These are phyloP conservation scores for Cydia strobilella DNA, from an alignment of 1,140 invertebrate species.

Conservation along the genomic window DNA sequence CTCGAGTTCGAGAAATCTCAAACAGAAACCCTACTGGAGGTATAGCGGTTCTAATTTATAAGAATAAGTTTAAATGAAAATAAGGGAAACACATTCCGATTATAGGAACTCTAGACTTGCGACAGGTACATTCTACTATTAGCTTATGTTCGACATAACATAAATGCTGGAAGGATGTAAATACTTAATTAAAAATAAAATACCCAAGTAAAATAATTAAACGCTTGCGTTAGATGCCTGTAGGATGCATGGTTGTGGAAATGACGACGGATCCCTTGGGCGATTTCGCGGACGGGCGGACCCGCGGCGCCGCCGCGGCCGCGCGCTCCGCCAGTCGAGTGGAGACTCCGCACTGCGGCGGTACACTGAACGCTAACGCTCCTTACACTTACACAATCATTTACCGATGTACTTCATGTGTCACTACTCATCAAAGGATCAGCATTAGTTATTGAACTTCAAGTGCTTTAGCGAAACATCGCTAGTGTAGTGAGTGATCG, in stretches of 20 bases:
- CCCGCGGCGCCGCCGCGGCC: slow-evolving; percentile 33
- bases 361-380: slow-evolving; percentile 45
- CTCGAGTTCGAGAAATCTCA: no score
- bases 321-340: slow-evolving; percentile 55
- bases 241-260: slow-evolving; percentile 4
- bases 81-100: no score
- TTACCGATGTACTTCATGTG: slow-evolving; percentile 37
- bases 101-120: not conserved
- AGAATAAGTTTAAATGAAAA: no score
- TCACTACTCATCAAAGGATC: slow-evolving; percentile 18
- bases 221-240: slow-evolving; percentile 6
- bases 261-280: slow-evolving; percentile 28
- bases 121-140: no score
- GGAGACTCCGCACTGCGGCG: slow-evolving; percentile 69
- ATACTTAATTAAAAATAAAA: not conserved
- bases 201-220: not conserved
- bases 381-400: slow-evolving; percentile 33
- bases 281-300: slow-evolving; percentile 36
- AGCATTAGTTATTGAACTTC: slow-evolving; percentile 18
- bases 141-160: not conserved
- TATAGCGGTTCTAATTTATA: no score
- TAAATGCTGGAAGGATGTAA: not conserved
- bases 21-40: no score
- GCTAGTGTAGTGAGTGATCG: slow-evolving; percentile 57
- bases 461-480: slow-evolving; percentile 22